Percentiles rank a stretch among this genome's conserved stretches.
phyloP scores from a whole-genome alignment of 2,797 vertebrate genomes.

The Jordanella pulchra region DNA sequence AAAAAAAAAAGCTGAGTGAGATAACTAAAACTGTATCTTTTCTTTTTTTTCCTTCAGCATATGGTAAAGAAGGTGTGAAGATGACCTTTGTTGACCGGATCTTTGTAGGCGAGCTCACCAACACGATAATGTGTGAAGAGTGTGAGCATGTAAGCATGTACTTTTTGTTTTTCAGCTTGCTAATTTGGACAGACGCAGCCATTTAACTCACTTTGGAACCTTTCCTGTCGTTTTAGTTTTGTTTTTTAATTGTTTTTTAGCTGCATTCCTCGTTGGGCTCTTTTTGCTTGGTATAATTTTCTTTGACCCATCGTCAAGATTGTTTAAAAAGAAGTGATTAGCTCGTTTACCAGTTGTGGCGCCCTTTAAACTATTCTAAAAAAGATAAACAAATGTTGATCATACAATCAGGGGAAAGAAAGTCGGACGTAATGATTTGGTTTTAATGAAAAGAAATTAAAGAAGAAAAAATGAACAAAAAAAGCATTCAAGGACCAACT shows the following conservation, averaged over 20 bases:
- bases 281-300: constrained; percentile 7
- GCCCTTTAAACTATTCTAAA: neutral
- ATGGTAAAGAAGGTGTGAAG: constrained; percentile 96
- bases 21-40: constrained; percentile 6
- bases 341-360: constrained; percentile 13
- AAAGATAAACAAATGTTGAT: neutral
- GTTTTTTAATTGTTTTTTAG: constrained; percentile 9
- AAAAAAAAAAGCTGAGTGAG: neutral
- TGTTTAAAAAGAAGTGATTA: neutral
- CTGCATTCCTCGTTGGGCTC: constrained; percentile 10
- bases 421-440: too few species aligned
- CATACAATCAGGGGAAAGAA: neutral
- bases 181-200: neutral
- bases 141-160: constrained; percentile 96
- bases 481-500: constrained; percentile 56
- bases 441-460: neutral
- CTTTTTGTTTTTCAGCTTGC: constrained; percentile 5
- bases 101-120: constrained; percentile 98
- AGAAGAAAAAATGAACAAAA: constrained; percentile 12
- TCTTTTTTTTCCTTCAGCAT: constrained; percentile 78
- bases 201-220: too few species aligned
- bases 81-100: constrained; percentile 98
- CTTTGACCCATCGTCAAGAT: constrained; percentile 8
- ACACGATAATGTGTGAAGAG: constrained; percentile 99
- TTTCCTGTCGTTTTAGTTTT: neutral